Percentiles rank a stretch among this genome's conserved stretches.
Evolutionary conservation across 2,888 invertebrate species (phyloP).

Genomic region (Chrysomela aeneicollis): DNA sequence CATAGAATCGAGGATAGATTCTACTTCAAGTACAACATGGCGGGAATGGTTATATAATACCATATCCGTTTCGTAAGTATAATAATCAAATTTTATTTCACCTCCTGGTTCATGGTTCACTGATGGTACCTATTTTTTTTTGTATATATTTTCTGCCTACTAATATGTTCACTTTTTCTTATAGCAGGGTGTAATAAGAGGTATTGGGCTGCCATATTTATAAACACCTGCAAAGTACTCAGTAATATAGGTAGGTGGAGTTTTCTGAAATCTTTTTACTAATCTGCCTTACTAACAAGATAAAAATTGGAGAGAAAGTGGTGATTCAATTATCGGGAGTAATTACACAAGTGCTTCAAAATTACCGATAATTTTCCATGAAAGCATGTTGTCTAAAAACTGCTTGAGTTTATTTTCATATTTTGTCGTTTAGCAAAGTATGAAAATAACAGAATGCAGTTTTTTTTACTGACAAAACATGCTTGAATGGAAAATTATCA

Average conservation of each 20-base stretch:
- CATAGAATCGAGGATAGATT: conserved; percentile 85
- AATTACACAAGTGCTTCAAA: no score
- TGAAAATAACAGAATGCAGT: no score
- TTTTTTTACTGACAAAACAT: no score
- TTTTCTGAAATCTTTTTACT: conserved; percentile 22
- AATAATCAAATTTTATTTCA: not conserved
- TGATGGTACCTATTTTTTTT: conserved; percentile 2
- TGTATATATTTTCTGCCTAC: conserved; percentile 10
- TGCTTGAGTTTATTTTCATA: no score
- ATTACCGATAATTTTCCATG: no score
- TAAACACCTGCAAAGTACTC: conserved; percentile 6
- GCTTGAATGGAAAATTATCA: no score
- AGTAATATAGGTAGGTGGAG: conserved; percentile 23
- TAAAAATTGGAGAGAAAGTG: no score
- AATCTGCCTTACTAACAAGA: not conserved
- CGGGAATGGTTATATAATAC: conserved; percentile 88
- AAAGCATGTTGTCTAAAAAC: no score
- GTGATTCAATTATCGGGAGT: no score
- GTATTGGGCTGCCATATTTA: conserved; percentile 8
- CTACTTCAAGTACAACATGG: conserved; percentile 79
- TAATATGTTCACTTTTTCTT: conserved; percentile 25
- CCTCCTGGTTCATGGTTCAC: conserved; percentile 1
- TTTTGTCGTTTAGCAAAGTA: no score
- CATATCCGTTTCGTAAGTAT: conserved; percentile 85
- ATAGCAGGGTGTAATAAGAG: conserved; percentile 29